A percentile compares a stretch with the other conserved stretches of the same genome.
phyloP scores from a whole-genome alignment of 2,797 vertebrate genomes.

The Enteromius radiatus region DNA sequence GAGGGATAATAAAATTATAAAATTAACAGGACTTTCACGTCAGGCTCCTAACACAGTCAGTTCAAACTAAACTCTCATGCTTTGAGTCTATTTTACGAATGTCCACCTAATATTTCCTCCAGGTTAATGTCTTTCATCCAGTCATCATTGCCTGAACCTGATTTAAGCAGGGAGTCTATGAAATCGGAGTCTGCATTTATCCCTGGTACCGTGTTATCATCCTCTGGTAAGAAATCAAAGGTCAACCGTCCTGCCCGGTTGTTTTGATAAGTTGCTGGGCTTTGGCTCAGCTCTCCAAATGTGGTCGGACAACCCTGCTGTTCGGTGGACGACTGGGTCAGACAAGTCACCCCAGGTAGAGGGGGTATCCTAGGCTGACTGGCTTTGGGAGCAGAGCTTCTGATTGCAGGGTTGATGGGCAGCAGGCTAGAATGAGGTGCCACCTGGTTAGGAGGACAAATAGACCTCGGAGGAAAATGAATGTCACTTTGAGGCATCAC shows the following conservation, averaged over 20 bases:
- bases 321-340: conserved; percentile 82
- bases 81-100: conserved; percentile 76
- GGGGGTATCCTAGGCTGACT: conserved; percentile 73
- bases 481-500: conserved; percentile 80
- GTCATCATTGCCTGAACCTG: conserved; percentile 93
- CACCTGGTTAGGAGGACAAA: conserved; percentile 85
- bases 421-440: conserved; percentile 83
- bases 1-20: conserved; percentile 34
- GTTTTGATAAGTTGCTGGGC: conserved; percentile 81
- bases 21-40: conserved; percentile 25
- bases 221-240: conserved; percentile 94
- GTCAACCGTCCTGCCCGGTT: conserved; percentile 84
- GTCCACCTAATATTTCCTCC: conserved; percentile 95
- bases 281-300: conserved; percentile 81
- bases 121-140: conserved; percentile 99
- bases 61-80: neutral
- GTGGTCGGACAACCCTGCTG: conserved; percentile 78
- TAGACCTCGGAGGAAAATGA: conserved; percentile 82
- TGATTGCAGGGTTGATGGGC: conserved; percentile 79
- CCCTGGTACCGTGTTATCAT: conserved; percentile 89
- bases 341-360: conserved; percentile 73
- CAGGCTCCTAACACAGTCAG: conserved; percentile 25
- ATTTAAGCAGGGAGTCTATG: conserved; percentile 96
- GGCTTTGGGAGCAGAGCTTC: conserved; percentile 80
- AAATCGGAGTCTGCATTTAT: conserved; percentile 96